These are phyloP conservation scores for Spodoptera exigua DNA, from an alignment of 2,888 invertebrate species.

Conservation along the genomic window DNA sequence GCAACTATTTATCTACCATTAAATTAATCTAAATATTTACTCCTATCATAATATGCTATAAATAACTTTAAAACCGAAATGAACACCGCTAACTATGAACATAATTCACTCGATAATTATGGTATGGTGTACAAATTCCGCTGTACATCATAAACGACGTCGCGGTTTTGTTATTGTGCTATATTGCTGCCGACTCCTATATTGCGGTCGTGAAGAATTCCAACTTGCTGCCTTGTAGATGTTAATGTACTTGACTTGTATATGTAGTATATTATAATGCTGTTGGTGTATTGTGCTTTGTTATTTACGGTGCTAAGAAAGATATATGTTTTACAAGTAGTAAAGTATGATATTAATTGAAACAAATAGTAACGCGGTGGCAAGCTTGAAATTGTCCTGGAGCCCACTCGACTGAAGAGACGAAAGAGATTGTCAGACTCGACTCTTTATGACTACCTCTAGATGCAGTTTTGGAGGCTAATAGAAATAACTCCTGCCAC, in stretches of 20 bases:
- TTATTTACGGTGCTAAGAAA: too few species aligned
- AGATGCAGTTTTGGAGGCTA: too few species aligned
- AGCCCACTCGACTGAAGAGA: too few species aligned
- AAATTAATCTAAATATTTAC: neutral
- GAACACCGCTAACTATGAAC: slow-evolving; percentile 28
- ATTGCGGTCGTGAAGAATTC: slow-evolving; percentile 45
- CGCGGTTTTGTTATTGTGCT: slow-evolving; percentile 51
- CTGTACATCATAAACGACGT: slow-evolving; percentile 54
- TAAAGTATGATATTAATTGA: too few species aligned
- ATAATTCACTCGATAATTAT: slow-evolving; percentile 40
- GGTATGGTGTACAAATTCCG: slow-evolving; percentile 44
- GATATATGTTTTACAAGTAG: too few species aligned
- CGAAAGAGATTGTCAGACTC: too few species aligned
- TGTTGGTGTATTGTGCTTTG: neutral
- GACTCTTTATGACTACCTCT: too few species aligned
- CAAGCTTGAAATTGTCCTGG: too few species aligned
- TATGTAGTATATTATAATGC: neutral
- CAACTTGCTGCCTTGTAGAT: slow-evolving; percentile 23
- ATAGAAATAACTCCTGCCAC: too few species aligned
- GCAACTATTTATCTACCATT: too few species aligned
- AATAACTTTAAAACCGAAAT: slow-evolving; percentile 6
- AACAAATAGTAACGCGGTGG: too few species aligned
- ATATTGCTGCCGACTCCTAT: slow-evolving; percentile 30
- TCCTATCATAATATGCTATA: neutral
- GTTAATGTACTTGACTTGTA: slow-evolving; percentile 13